Conservation (phyloP, 2,888 invertebrate genomes). For the Orthosia gracilis region DNA sequence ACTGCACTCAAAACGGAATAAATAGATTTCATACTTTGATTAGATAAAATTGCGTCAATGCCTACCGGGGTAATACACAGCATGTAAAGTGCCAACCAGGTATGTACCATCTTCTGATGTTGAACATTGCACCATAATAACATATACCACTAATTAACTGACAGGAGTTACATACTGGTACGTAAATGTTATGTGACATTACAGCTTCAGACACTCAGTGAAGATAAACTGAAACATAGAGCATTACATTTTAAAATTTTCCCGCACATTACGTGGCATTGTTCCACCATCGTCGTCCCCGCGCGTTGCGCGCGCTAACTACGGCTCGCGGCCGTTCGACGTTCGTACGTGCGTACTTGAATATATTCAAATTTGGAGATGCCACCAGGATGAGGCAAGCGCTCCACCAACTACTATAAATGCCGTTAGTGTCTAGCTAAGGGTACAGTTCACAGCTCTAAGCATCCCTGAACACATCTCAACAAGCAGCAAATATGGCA, state of each 20-base stretch:
- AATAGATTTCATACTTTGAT: too few species aligned
- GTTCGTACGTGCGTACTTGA: slow-evolving; percentile 87
- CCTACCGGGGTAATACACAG: neutral
- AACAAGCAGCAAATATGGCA: slow-evolving; percentile 81
- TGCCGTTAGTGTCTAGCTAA: slow-evolving; percentile 80
- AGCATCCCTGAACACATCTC: slow-evolving; percentile 85
- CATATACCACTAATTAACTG: neutral
- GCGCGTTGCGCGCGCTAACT: slow-evolving; percentile 60
- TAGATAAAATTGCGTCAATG: neutral
- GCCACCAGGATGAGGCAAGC: slow-evolving; percentile 83
- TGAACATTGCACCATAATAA: neutral
- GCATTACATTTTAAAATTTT: slow-evolving; percentile 4
- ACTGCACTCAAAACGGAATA: too few species aligned
- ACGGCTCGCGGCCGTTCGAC: slow-evolving; percentile 60
- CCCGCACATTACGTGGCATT: slow-evolving; percentile 79
- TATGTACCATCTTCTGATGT: neutral
- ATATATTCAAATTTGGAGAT: slow-evolving; percentile 89
- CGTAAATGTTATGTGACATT: neutral
- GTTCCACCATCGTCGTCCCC: slow-evolving; percentile 71
- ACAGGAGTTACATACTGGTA: too few species aligned
- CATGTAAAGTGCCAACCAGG: neutral
- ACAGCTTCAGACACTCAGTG: neutral
- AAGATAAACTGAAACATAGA: neutral
- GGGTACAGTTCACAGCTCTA: slow-evolving; percentile 86
- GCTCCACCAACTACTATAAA: slow-evolving; percentile 82